These are phyloP conservation scores for Siniperca knerii DNA, from an alignment of 2,113 vertebrate genomes.

Conservation along the genomic window DNA sequence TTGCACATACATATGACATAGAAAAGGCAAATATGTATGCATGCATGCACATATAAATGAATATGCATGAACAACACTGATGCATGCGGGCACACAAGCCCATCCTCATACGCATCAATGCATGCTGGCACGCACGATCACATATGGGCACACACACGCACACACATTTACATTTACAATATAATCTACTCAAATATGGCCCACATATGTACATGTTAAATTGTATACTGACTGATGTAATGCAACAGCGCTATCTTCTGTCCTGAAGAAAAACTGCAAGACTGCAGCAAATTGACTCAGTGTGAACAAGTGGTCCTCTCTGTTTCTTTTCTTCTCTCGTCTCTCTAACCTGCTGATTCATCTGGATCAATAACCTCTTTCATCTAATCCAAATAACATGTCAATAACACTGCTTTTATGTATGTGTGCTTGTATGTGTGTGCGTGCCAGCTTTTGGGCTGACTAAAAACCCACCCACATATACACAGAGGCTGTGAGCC, in stretches of 20 bases:
- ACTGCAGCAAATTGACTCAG: slow-evolving; percentile 65
- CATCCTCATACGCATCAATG: slow-evolving; percentile 10
- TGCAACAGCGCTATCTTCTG: slow-evolving; percentile 75
- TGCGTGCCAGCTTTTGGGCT: neutral
- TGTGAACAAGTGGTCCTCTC: slow-evolving; percentile 56
- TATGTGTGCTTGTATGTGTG: neutral
- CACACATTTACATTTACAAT: slow-evolving; percentile 17
- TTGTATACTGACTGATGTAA: slow-evolving; percentile 18
- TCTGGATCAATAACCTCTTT: slow-evolving; percentile 27
- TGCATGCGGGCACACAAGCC: slow-evolving; percentile 9
- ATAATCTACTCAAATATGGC: slow-evolving; percentile 29
- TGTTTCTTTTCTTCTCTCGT: slow-evolving; percentile 6
- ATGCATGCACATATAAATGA: slow-evolving; percentile 10
- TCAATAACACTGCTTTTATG: neutral
- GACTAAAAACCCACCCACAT: slow-evolving; percentile 16
- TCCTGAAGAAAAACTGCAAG: slow-evolving; percentile 44
- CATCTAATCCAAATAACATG: slow-evolving; percentile 17
- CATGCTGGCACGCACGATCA: neutral
- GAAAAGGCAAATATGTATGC: neutral
- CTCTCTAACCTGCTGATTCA: slow-evolving; percentile 52
- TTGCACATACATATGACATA: neutral
- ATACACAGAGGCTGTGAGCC: neutral
- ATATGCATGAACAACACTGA: neutral
- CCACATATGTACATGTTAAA: neutral
- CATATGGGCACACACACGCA: neutral